Conservation (phyloP, 2,797 vertebrate species). For the Sphenodon punctatus region DNA sequence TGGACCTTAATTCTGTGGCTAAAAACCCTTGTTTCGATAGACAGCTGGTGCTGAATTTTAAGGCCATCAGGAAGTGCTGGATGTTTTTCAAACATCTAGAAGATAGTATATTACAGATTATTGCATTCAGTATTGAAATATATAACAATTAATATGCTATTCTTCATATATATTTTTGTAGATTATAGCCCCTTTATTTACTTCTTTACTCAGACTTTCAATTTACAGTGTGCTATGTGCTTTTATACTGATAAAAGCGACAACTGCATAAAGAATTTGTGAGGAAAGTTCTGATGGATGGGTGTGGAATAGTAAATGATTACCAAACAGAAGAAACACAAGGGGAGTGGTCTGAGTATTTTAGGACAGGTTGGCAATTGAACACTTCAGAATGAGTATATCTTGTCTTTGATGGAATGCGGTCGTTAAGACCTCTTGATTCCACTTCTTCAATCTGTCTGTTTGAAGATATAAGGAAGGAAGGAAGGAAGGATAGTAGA, state of each 20-base stretch:
- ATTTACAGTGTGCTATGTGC: background rate
- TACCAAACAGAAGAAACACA: background rate
- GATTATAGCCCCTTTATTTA: background rate
- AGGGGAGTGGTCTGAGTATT: background rate
- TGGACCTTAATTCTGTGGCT: background rate
- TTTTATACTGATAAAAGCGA: background rate
- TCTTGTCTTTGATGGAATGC: too few relatives aligned
- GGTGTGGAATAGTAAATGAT: background rate
- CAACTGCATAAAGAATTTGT: background rate
- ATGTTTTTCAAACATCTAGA: background rate
- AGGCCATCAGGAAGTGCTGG: background rate
- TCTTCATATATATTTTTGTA: background rate
- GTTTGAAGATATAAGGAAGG: background rate
- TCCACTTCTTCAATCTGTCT: background rate
- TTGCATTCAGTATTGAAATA: background rate
- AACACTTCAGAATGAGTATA: background rate
- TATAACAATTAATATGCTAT: background rate
- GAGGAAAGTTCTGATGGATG: background rate
- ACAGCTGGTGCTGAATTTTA: background rate
- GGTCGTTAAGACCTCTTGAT: background rate
- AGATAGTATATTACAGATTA: background rate
- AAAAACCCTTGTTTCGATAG: background rate
- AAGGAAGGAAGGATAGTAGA: background rate
- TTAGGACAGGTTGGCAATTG: background rate
- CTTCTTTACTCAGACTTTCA: background rate